These are phyloP conservation scores for Naja naja DNA, from an alignment of 2,113 vertebrate species.

Conservation along the genomic window DNA sequence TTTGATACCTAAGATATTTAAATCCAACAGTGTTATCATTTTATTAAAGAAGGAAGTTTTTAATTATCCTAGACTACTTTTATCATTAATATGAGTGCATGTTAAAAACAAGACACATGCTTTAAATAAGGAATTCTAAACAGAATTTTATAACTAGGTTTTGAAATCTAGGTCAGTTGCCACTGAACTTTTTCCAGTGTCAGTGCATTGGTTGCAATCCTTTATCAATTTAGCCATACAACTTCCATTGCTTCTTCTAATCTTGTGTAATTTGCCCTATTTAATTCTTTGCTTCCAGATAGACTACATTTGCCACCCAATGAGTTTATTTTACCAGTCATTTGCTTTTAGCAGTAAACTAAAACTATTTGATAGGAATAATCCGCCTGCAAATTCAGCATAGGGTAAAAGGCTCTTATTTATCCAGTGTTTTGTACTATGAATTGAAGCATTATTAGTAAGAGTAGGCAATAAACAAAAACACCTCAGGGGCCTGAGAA, in stretches of 20 bases:
- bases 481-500: conserved; percentile 81
- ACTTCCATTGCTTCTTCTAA: conserved; percentile 73
- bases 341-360: conserved; percentile 78
- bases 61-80: conserved; percentile 28
- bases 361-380: conserved; percentile 77
- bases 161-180: conserved; percentile 41
- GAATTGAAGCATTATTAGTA: conserved; percentile 80
- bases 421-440: conserved; percentile 76
- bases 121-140: conserved; percentile 45
- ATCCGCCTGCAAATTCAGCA: conserved; percentile 75
- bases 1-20: conserved; percentile 29
- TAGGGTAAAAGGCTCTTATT: conserved; percentile 71
- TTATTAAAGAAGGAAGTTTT: conserved; percentile 32
- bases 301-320: conserved; percentile 73
- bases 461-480: conserved; percentile 85
- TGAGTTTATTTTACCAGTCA: conserved; percentile 77
- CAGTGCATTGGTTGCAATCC: conserved; percentile 51
- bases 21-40: conserved; percentile 20
- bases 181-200: conserved; percentile 60
- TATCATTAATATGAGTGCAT: conserved; percentile 23
- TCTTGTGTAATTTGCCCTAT: conserved; percentile 70
- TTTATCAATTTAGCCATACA: conserved; percentile 64
- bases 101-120: conserved; percentile 36
- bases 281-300: conserved; percentile 72
- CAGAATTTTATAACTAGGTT: conserved; percentile 40